A percentile compares a stretch with the other conserved stretches of the same genome.
phyloP scores from a whole-genome alignment of 1,140 invertebrate genomes.

The Tetramorium parvispinum region DNA sequence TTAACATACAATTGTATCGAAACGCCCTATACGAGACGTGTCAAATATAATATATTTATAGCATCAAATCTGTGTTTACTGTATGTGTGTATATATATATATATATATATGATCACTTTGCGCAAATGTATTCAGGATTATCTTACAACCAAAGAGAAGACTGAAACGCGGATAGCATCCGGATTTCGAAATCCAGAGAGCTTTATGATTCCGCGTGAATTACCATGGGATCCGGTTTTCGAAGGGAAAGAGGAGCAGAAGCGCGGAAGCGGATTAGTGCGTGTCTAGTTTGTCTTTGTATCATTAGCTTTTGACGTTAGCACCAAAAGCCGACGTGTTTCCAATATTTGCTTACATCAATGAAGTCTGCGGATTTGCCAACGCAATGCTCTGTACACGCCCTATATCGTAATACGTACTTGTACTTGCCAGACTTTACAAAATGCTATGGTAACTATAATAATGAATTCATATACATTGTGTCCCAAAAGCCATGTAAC shows the following conservation, averaged over 20 bases:
- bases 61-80: neutral
- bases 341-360: constrained; percentile 76
- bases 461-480: constrained; percentile 17
- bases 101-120: neutral
- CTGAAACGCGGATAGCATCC: neutral
- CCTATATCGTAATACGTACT: constrained; percentile 16
- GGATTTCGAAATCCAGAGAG: neutral
- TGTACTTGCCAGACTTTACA: constrained; percentile 11
- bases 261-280: constrained; percentile 35
- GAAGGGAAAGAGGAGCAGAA: neutral
- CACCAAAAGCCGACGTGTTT: constrained; percentile 53
- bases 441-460: neutral
- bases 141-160: constrained; percentile 17
- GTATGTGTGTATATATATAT: neutral
- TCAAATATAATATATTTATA: constrained; percentile 33
- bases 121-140: constrained; percentile 31
- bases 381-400: constrained; percentile 15
- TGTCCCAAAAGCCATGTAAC: neutral
- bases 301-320: constrained; percentile 80
- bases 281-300: constrained; percentile 79
- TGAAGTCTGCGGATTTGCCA: constrained; percentile 54
- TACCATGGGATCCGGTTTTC: constrained; percentile 8
- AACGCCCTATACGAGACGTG: neutral
- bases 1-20: neutral
- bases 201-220: constrained; percentile 43